Evolutionary conservation across 2,797 vertebrate genomes (phyloP).

Genomic region (Adrianichthys oophorus): DNA sequence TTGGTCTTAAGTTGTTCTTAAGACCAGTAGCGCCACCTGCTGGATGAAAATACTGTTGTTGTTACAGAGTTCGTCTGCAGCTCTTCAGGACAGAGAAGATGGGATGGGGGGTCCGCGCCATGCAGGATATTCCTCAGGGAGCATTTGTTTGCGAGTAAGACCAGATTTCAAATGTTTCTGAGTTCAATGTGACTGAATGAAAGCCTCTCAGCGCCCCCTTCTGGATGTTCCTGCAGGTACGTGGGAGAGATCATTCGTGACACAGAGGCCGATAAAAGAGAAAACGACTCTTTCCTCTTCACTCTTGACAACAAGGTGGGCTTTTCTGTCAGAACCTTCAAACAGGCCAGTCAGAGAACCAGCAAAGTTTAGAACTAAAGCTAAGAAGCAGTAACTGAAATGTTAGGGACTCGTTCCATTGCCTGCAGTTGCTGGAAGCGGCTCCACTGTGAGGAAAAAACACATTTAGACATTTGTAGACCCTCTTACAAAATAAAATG

Average conservation of each 20-base stretch:
- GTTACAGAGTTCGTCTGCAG: conserved; percentile 81
- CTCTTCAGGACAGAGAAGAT: conserved; percentile 89
- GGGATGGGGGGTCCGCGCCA: conserved; percentile 92
- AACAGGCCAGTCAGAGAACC: not conserved
- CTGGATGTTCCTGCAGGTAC: conserved; percentile 76
- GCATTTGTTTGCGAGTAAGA: conserved; percentile 96
- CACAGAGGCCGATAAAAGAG: conserved; percentile 88
- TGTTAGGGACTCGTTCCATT: too few species aligned
- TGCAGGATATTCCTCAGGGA: conserved; percentile 91
- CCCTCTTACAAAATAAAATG: too few species aligned
- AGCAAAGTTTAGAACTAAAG: not conserved
- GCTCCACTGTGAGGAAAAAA: too few species aligned
- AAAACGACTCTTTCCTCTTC: conserved; percentile 95
- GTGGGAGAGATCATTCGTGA: conserved; percentile 94
- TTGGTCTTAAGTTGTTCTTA: not conserved
- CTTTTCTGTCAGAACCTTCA: not conserved
- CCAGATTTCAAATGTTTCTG: conserved; percentile 4
- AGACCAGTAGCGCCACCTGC: not conserved
- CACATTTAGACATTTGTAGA: too few species aligned
- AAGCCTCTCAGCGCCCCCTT: conserved; percentile 7
- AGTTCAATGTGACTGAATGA: not conserved
- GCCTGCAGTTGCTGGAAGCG: too few species aligned
- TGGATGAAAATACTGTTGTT: not conserved
- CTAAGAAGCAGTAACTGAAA: too few species aligned
- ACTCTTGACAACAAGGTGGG: conserved; percentile 95